Percentiles rank a stretch among this genome's conserved stretches.
Conservation (phyloP, 2,888 invertebrate species). For the Cerastis leucographa region DNA sequence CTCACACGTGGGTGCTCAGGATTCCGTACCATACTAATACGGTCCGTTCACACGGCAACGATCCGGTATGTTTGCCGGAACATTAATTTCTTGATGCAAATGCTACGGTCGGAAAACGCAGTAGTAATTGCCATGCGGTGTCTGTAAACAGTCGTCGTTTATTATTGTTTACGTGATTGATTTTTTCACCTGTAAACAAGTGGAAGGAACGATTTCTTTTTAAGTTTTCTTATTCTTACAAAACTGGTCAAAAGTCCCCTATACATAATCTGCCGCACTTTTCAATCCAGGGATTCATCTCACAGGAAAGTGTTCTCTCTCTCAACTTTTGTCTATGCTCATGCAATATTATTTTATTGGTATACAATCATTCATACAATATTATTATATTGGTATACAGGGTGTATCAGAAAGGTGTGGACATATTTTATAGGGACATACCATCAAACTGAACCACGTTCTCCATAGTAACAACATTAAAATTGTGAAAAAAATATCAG, state of each 20-base stretch:
- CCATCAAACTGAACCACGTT: too few species aligned
- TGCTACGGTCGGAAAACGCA: not conserved
- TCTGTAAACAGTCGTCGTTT: constrained; percentile 10
- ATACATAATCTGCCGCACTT: too few species aligned
- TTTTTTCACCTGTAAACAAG: not conserved
- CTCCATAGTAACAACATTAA: too few species aligned
- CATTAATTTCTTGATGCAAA: constrained; percentile 46
- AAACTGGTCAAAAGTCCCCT: not conserved
- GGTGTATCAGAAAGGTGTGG: too few species aligned
- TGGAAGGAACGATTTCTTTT: not conserved
- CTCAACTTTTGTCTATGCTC: too few species aligned
- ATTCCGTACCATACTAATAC: constrained; percentile 19
- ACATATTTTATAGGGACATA: too few species aligned
- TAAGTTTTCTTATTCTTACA: not conserved
- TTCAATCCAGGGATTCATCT: too few species aligned
- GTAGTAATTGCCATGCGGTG: constrained; percentile 22
- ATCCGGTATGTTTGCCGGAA: constrained; percentile 31
- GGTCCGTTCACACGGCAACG: constrained; percentile 31
- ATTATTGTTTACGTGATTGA: not conserved
- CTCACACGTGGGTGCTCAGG: constrained; percentile 19
- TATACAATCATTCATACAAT: too few species aligned
- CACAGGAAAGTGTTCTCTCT: too few species aligned
- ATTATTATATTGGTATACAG: too few species aligned
- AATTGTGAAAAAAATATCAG: too few species aligned
- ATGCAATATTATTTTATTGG: too few species aligned